Evolutionary conservation across 2,888 invertebrate species (phyloP), one percentile per base, ranked within the genome.

Genomic region (Pollenia labialis): DNA sequence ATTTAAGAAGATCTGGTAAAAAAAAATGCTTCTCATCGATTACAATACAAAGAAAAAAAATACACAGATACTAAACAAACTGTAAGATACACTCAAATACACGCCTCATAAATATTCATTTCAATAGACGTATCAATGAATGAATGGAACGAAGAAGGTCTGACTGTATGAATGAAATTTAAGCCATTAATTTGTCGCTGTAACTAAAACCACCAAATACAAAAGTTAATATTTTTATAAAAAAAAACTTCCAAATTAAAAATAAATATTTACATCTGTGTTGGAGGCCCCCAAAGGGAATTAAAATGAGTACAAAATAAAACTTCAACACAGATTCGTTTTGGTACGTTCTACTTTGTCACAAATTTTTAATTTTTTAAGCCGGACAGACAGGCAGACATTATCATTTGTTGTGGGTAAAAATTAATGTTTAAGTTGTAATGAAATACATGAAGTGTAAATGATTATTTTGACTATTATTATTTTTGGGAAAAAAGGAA

Each of bases 231-330:
- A 62, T 74, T 58, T 44, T 68, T 44, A 2, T 8, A 50, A 11
- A 1, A 68, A 76, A 40, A 72, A 66, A 23, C 23, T 71, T 71
- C 69, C n/a, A 85, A 71, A 56, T 14, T 75, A 75, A 76, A 14
- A 69, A 62, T 69, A 85, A 80, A 60, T 62, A 71, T 62, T 62
- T 71, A 77, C 71, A 66, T 64, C 68, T 64, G 14, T 56, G 56
- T 84, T 77, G 81, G 83, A 84, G 80, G 62, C 80, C 58, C 75
- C 58, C 75, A 86, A 75, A 66, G 66, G 48, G 81, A 66, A 64
- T 71, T 83, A 16, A 46, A 83, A 77, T 69, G 48, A 72, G 46
- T 11, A 62, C 60, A 40, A 50, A 58, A 56, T 11, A 62, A 32
- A 62, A 32, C 50, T 12, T 32, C 69, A 44, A 72, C 16, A 68